phyloP scores from a whole-genome alignment of 2,113 vertebrate species.

The Vulpes lagopus region DNA sequence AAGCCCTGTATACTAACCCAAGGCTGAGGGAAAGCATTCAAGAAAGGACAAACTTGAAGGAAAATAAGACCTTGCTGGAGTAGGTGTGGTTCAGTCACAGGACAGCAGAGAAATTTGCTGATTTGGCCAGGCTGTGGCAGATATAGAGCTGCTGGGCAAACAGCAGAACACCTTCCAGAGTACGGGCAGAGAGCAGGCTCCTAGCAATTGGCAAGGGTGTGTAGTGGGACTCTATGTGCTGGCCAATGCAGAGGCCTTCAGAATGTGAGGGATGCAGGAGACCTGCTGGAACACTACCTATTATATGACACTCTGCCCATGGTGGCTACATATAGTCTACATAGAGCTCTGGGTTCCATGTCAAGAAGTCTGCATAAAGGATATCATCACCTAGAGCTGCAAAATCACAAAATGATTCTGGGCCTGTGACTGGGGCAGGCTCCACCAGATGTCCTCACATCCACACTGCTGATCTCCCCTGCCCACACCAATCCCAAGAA shows the following conservation, averaged over 20 bases:
- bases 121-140: neutral
- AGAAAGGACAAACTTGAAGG: neutral
- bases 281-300: neutral
- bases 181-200: accelerated
- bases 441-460: neutral
- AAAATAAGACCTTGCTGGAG: neutral
- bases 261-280: neutral
- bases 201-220: too few relatives aligned
- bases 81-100: neutral
- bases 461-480: neutral
- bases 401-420: neutral
- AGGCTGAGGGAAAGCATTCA: neutral
- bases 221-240: neutral
- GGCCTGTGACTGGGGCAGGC: neutral
- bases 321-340: neutral
- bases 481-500: neutral
- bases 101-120: neutral
- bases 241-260: neutral
- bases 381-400: neutral
- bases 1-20: neutral
- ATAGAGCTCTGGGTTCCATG: neutral
- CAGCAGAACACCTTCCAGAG: neutral
- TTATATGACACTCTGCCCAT: neutral
- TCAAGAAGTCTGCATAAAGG: neutral
- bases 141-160: neutral